Conservation (phyloP, 2,113 vertebrate species). For the Pseudolaguvia tuberculata region DNA sequence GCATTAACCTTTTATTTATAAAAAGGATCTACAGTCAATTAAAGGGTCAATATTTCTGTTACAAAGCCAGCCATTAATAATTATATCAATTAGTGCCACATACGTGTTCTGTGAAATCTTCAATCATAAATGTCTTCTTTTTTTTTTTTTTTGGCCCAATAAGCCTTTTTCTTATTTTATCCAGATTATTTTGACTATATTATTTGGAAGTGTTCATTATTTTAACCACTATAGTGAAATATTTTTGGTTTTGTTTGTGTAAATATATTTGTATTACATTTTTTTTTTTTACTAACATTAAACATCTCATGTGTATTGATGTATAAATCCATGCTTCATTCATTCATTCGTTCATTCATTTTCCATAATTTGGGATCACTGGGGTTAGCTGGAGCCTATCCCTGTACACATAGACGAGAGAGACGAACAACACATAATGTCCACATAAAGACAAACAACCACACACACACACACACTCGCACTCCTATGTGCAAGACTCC, state of each 20-base stretch:
- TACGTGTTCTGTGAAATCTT: not conserved
- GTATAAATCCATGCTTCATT: too few relatives aligned
- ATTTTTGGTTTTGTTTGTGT: not conserved
- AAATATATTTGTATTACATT: too few relatives aligned
- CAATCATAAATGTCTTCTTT: not conserved
- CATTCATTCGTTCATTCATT: too few relatives aligned
- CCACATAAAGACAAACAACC: too few relatives aligned
- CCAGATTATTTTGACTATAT: not conserved
- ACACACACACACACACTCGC: too few relatives aligned
- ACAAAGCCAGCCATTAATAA: not conserved
- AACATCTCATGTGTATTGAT: not conserved
- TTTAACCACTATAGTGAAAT: not conserved
- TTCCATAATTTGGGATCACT: too few relatives aligned
- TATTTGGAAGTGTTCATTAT: not conserved
- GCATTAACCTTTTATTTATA: not conserved
- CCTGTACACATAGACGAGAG: too few relatives aligned
- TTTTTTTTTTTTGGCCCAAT: not conserved
- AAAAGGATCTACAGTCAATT: not conserved
- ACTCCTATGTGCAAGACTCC: too few relatives aligned
- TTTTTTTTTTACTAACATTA: too few relatives aligned
- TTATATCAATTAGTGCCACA: not conserved
- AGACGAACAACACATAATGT: too few relatives aligned
- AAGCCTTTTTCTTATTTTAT: slow-evolving; percentile 1
- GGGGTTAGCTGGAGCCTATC: too few relatives aligned
- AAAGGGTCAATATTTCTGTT: not conserved